Evolutionary conservation across 2,797 vertebrate species (phyloP).

Genomic region (Chloroceryle amazona): DNA sequence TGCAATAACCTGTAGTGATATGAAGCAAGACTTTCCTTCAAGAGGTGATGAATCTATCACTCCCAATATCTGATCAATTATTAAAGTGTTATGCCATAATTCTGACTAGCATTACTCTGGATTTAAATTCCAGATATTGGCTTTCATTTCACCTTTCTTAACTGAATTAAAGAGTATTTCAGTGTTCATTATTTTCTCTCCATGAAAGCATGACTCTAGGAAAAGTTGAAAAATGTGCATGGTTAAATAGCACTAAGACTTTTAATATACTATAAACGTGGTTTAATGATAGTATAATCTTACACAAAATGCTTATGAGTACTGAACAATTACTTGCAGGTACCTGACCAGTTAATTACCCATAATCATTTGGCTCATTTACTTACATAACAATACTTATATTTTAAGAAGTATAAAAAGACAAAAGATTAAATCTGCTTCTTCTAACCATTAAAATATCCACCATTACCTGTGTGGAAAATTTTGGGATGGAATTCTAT

Average conservation of each 20-base stretch:
- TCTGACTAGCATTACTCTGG: background rate
- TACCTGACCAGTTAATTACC: conserved; percentile 60
- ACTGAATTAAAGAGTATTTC: background rate
- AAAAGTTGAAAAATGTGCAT: conserved; percentile 19
- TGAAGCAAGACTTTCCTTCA: background rate
- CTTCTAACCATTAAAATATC: conserved; percentile 1
- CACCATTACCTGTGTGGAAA: background rate
- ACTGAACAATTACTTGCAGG: conserved; percentile 57
- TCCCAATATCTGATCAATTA: background rate
- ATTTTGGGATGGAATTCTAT: background rate
- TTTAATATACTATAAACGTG: conserved; percentile 39
- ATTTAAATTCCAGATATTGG: background rate
- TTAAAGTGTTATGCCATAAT: background rate
- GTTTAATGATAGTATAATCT: conserved; percentile 53
- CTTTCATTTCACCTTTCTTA: background rate
- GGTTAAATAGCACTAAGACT: conserved; percentile 16
- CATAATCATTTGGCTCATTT: conserved; percentile 58
- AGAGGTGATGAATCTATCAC: background rate
- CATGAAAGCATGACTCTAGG: background rate
- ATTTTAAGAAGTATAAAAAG: conserved; percentile 43
- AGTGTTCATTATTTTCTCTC: background rate
- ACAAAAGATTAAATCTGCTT: background rate
- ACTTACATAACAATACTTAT: background rate
- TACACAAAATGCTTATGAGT: conserved; percentile 23
- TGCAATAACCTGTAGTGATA: background rate